These are phyloP conservation scores for Meteorus cinctellus DNA, from an alignment of 2,888 invertebrate species.

Conservation along the genomic window DNA sequence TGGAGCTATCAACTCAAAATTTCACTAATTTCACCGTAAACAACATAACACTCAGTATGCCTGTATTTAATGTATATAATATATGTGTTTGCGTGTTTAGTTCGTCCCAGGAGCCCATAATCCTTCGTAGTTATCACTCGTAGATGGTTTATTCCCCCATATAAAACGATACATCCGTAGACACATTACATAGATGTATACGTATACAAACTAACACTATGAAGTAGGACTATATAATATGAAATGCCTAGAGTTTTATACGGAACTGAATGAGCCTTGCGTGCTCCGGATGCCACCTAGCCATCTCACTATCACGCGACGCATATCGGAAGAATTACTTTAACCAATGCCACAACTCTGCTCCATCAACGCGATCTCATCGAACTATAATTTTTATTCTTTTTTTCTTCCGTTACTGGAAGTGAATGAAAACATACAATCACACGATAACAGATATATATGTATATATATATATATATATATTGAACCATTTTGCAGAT, in stretches of 20 bases:
- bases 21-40: neutral
- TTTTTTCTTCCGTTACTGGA: neutral
- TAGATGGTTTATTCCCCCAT: constrained; percentile 10
- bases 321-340: constrained; percentile 15
- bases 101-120: neutral
- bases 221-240: neutral
- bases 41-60: neutral
- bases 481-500: neutral
- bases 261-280: constrained; percentile 14
- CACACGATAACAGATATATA: neutral
- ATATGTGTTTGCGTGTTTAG: constrained; percentile 11
- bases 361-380: neutral
- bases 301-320: constrained; percentile 13
- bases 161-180: neutral
- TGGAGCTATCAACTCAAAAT: neutral
- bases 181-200: neutral
- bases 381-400: neutral
- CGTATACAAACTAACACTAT: neutral
- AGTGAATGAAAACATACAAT: neutral
- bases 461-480: neutral
- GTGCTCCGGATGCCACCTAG: neutral
- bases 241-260: neutral
- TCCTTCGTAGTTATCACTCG: constrained; percentile 22
- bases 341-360: constrained; percentile 6
- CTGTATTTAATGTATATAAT: neutral